Evolutionary conservation across 2,888 invertebrate genomes (phyloP), one percentile per base, ranked within the genome.

Genomic region (Philopedon plagiatum): DNA sequence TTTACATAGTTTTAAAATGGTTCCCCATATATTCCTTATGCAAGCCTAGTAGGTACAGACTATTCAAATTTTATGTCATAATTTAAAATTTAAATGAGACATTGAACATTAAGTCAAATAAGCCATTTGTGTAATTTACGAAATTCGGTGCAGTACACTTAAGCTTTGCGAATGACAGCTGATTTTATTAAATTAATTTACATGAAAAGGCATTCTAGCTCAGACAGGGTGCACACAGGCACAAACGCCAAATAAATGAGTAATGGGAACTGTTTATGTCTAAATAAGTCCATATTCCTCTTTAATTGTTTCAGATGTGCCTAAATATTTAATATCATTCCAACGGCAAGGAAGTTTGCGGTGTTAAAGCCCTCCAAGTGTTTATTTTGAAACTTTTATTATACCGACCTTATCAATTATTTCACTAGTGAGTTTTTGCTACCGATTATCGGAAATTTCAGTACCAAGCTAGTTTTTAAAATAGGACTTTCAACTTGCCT

Each of bases 151-250:
- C 60, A 67, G 51, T 60, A 39, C 67, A 67, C 23, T 60, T 60
- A 23, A 49, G 60, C 60, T 67, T 67, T 60, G 49, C 11, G 39
- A 67, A 60, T 60, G 67, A 60, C 60, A 67, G 60, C 23, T 60
- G 58, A 67, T 67, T 67, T 67, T 67, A 67, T 67, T 67, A 67
- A 67, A 67, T 60, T 67, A 67, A 60, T 67, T 67, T 60, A 67
- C 60, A 58, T 51, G 34, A 49, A 49, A 49, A 51, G 49, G 26
- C 57, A 44, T 58, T 66, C 39, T 5, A 26, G 34, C n/a, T 49
- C 13, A 60, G 58, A 34, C 44, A 23, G n/a, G 39, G 18, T 37
- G 15, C 19, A 60, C 49, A 58, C 32, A 34, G 51, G 39, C 32
- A 32, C 62, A 67, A 67, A 60, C 57, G 60, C 34, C 37, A 39